Evolutionary conservation across 2,113 vertebrate species (phyloP).

Genomic region (Oostethus manadensis): DNA sequence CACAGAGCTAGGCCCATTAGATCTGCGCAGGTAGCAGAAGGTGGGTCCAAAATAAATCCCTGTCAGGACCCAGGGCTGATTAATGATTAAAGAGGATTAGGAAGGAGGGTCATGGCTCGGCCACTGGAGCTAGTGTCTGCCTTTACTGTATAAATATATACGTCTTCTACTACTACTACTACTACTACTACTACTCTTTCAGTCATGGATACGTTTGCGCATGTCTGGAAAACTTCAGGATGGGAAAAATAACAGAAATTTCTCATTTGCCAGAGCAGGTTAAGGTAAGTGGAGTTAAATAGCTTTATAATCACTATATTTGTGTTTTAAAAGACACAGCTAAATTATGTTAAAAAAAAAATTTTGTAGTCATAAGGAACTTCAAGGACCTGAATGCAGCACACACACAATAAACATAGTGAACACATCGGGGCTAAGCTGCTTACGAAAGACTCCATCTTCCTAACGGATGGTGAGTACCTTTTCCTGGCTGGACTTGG

Average conservation of each 20-base stretch:
- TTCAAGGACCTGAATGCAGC: not conserved
- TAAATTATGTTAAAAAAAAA: not conserved
- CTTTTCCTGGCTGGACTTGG: constrained; percentile 21
- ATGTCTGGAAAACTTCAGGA: constrained; percentile 14
- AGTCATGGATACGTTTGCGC: constrained; percentile 11
- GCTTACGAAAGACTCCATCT: constrained; percentile 50
- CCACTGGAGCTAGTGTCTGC: constrained; percentile 34
- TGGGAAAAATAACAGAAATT: constrained; percentile 10
- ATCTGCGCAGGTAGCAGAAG: constrained; percentile 69
- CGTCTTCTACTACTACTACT: constrained; percentile 16
- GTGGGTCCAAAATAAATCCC: constrained; percentile 63
- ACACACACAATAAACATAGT: not conserved
- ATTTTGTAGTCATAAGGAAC: not conserved
- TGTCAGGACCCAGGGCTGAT: constrained; percentile 60
- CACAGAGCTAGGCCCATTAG: constrained; percentile 35
- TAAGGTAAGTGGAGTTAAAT: constrained; percentile 14
- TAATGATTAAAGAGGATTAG: constrained; percentile 76
- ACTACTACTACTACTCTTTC: not conserved
- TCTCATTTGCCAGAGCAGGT: constrained; percentile 8
- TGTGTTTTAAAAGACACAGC: not conserved
- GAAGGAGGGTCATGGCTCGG: constrained; percentile 50
- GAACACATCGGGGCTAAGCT: constrained; percentile 49
- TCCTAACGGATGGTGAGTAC: constrained; percentile 37
- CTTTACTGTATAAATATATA: constrained; percentile 1
- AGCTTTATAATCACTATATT: constrained; percentile 1